Percentiles rank a stretch among this genome's conserved stretches.
These are phyloP conservation scores for Panurus biarmicus DNA, from an alignment of 2,113 vertebrate genomes.

Conservation along the genomic window DNA sequence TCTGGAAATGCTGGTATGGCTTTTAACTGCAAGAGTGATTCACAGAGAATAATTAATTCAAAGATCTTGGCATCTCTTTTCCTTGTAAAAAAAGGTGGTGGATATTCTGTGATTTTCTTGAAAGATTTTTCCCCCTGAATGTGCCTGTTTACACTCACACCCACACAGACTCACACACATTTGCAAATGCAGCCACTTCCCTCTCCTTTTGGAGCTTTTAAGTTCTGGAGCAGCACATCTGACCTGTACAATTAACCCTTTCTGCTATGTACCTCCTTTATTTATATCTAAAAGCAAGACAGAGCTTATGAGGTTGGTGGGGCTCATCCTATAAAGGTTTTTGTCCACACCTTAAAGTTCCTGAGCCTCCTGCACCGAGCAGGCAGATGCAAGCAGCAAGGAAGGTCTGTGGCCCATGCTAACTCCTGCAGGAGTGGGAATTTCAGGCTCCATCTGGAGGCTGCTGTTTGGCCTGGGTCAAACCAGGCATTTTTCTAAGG, in stretches of 20 bases:
- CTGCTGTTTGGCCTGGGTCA: not conserved
- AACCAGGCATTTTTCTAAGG: not conserved
- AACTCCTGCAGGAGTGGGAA: not conserved
- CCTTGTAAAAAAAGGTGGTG: slow-evolving; percentile 10
- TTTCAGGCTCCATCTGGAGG: not conserved
- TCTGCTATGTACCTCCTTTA: not conserved
- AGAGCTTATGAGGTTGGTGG: not conserved
- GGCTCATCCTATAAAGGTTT: not conserved
- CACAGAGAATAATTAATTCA: slow-evolving; percentile 42
- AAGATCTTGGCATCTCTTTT: slow-evolving; percentile 36
- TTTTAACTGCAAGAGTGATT: slow-evolving; percentile 33
- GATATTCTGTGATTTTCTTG: slow-evolving; percentile 39
- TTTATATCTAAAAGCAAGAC: not conserved
- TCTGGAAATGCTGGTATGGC: slow-evolving; percentile 51
- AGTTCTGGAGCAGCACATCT: not conserved
- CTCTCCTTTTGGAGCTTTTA: not conserved
- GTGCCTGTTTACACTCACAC: slow-evolving; percentile 29
- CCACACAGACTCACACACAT: slow-evolving; percentile 11
- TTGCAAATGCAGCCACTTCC: slow-evolving; percentile 35
- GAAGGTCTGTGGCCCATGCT: not conserved
- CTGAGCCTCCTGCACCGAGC: not conserved
- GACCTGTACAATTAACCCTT: not conserved
- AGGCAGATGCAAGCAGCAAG: not conserved
- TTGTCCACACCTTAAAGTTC: not conserved
- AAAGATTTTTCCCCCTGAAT: slow-evolving; percentile 26